phyloP scores from a whole-genome alignment of 2,888 invertebrate genomes.

The Scaptomyza reducta region DNA sequence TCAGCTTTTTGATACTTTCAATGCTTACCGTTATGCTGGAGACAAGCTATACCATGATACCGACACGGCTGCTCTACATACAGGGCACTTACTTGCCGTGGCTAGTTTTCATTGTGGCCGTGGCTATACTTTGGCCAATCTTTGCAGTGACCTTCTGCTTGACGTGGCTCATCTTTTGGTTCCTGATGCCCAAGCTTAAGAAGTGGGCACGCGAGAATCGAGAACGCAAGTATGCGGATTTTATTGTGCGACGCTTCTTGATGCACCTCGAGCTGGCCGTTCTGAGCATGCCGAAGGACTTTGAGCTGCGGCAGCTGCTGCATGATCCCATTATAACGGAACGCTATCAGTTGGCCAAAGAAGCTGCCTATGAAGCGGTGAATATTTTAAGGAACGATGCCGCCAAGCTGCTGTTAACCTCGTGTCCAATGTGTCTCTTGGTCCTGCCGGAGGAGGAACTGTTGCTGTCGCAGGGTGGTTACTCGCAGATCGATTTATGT shows the following conservation, averaged over 20 bases:
- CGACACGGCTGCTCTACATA: not conserved
- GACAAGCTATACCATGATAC: not conserved
- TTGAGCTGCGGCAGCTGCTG: not conserved
- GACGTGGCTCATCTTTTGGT: not conserved
- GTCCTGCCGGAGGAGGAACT: slow-evolving; percentile 43
- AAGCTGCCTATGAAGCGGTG: slow-evolving; percentile 37
- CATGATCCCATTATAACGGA: not conserved
- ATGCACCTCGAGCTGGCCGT: slow-evolving; percentile 46
- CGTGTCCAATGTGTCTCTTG: not conserved
- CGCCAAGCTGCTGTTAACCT: slow-evolving; percentile 10
- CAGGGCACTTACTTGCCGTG: not conserved
- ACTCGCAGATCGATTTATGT: slow-evolving; percentile 6
- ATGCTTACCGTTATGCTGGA: slow-evolving; percentile 12
- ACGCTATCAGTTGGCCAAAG: slow-evolving; percentile 17
- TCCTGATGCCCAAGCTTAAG: not conserved
- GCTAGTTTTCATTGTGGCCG: not conserved
- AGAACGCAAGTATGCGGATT: slow-evolving; percentile 25
- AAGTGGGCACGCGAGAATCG: not conserved
- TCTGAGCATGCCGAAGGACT: slow-evolving; percentile 11
- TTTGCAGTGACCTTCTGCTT: not conserved
- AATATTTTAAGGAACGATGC: slow-evolving; percentile 53
- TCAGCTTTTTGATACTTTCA: not conserved
- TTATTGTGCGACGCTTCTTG: slow-evolving; percentile 54
- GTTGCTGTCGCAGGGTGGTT: slow-evolving; percentile 35
- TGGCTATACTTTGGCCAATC: not conserved